Base-by-base conservation (phyloP, 2,797 vertebrate genomes). In the Garrulus glandarius region DNA sequence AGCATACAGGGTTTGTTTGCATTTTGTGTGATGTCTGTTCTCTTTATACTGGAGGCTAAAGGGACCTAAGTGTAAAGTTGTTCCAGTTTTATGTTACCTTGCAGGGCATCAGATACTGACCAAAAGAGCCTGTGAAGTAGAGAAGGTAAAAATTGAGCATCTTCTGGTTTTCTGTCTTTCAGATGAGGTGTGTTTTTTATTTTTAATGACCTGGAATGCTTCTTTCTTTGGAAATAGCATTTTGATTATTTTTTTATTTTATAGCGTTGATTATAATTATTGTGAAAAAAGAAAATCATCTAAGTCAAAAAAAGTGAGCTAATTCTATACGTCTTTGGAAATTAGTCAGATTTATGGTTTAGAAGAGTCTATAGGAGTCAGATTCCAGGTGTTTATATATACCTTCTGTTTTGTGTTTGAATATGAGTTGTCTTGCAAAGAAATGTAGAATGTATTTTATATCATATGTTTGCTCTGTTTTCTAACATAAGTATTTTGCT, bases 401-500 rank as follows among this genome's bases (percentile, higher is more conserved):
- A 95, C 49, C 69, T 95, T 80, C 52, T 93, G 60, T 41, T 91
- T 95, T 59, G 39, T 64, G 63, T 89, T 96, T 93, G 84, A 94
- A 72, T 92, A 69, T 60, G 64, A 92, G 61, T 95, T 70, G 82
- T 87, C 71, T 95, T 97, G 64, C 68, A 94, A 89, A 84, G 49
- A 81, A 91, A 55, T 84, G 53, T 85, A 60, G 46, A 94, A 94
- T 41, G 60, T 47, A 84, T 97, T 97, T 95, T 91, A 52, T 94
- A 91, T 96, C 94, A 65, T 77, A 92, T 92, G 91, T 97, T 98
- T 97, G 57, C 94, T 97, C 88, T 96, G 77, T 96, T 98, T 97
- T 96, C 88, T 94, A 96, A 96, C 97, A 43, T 93, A 81, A 97
- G 95, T 90, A 96, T 98, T 98, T 97, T 98, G 84, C 85, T 97